Base-by-base conservation (phyloP, 2,888 invertebrate species). In the Entomobrya multifasciata region DNA sequence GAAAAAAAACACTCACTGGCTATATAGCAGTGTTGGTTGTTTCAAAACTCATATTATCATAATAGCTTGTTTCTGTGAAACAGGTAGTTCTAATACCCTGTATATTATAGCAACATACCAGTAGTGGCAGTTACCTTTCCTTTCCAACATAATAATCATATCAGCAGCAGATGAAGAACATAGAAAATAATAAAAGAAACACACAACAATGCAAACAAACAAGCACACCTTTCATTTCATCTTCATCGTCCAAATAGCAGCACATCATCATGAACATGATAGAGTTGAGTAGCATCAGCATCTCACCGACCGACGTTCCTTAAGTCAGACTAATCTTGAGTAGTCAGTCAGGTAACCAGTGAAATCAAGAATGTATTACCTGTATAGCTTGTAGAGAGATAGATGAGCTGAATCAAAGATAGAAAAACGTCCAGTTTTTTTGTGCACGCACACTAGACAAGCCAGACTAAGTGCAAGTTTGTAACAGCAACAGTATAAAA, bases 401-500 rank as follows among this genome's bases (percentile, higher is more conserved):
- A 27, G 30, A 74, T 8, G 25, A 15, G 27, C 27, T 1, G 36
- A 36, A 36, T 36, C 4, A 6, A 36, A 65, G 44, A 49, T 47
- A 44, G 62, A 41, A 62, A n/a, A 60, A 65, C 78, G 78, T 78
- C 78, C 78, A 78, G 78, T 47, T 60, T 78, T 78, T 8, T 47
- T 78, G 55, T 74, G 52, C 74, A 74, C 55, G 22, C 36, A 55
- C 2, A 52, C 49, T n/a, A n/a, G n/a, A n/a, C n/a, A n/a, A n/a
- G n/a, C n/a, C n/a, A n/a, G n/a, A n/a, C n/a, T 15, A 70, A 70
- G 44, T 30, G 55, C 20, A 52, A 52, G 36, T 13, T 20, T 74
- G 13, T 55, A 55, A 52, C 30, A 74, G 15, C 13, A 8, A 57
- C 57, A 22, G 17, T 27, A 74, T 47, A 47, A 74, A 74, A 55